Base-by-base conservation (phyloP, 2,797 vertebrate species). In the Sebastes elongatus region DNA sequence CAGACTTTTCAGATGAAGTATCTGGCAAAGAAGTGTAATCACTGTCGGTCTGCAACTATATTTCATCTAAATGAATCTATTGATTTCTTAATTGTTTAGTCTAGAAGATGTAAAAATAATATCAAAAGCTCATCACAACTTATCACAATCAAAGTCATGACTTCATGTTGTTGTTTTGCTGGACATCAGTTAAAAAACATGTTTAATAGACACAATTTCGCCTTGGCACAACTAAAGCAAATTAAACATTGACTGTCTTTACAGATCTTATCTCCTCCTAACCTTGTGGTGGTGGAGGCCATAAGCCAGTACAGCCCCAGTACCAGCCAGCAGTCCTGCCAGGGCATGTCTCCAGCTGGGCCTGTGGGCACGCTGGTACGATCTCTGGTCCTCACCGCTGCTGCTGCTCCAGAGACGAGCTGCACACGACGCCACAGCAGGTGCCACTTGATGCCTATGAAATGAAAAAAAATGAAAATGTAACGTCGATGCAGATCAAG, bases 311-410 rank as follows among this genome's bases (percentile, higher is more conserved):
- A 94, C 94, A 2, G 90, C 93, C 2, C 96, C 96, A 0, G 94
- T 92, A 27, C 96, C 96, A 13, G 90, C 92, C 82, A 96, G 76
- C 73, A 96, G 86, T 30, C 96, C 96, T 1, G 93, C 94, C 66
- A 95, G 35, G 3, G 71, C 86, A 35, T 92, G 93, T 81, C 71
- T 94, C 94, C 94, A 95, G 76, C 72, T 86, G 49, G 77, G 84
- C 10, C 70, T 0, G 7, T 68, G 77, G 56, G 30, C 6, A 10
- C 7, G 66, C 49, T 80, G 84, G 85, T 85, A 16, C 1, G 72
- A 91, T 18, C 72, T 84, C 55, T 80, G 85, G 6, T 92, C 86
- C 9, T 82, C 77, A 10, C 69, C 20, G 38, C 84, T 68, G 86
- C 84, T 84, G 86, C 90, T 90, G 81, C 87, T 84, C 84, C 88